Conservation (phyloP, 2,797 vertebrate genomes). For the Natrix natrix region DNA sequence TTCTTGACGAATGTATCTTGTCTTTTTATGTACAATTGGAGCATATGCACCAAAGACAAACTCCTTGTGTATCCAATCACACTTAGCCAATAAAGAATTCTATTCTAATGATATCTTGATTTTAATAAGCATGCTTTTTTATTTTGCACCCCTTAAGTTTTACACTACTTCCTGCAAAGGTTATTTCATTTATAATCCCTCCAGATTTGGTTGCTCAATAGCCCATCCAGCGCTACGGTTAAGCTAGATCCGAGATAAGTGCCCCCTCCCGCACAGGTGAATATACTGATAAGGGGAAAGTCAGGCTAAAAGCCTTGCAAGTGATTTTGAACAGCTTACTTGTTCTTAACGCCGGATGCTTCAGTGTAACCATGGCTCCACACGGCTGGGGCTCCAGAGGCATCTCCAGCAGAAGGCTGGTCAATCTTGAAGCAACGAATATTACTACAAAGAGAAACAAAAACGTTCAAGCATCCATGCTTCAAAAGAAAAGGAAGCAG, state of each 20-base stretch:
- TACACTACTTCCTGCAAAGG: not conserved
- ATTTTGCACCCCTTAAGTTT: not conserved
- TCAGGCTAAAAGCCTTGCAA: not conserved
- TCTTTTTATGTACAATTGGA: too few species aligned
- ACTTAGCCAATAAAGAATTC: too few species aligned
- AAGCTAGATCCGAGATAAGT: not conserved
- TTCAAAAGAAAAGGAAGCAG: not conserved
- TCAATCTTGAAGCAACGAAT: conserved; percentile 97
- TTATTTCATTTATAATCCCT: not conserved
- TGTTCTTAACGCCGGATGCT: conserved; percentile 94
- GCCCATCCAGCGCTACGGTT: not conserved
- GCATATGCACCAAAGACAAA: too few species aligned
- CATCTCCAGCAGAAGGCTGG: conserved; percentile 85
- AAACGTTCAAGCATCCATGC: not conserved
- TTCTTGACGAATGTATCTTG: too few species aligned
- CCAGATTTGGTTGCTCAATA: not conserved
- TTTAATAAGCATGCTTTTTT: not conserved
- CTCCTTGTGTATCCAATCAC: too few species aligned
- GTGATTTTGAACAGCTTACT: conserved; percentile 73
- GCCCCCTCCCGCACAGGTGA: not conserved
- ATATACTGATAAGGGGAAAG: not conserved
- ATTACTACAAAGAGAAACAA: conserved; percentile 76
- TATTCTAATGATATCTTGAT: not conserved
- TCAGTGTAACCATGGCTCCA: conserved; percentile 98
- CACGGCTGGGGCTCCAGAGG: conserved; percentile 87